Base-by-base conservation (phyloP, 2,888 invertebrate species). In the Anoplius nigerrimus region DNA sequence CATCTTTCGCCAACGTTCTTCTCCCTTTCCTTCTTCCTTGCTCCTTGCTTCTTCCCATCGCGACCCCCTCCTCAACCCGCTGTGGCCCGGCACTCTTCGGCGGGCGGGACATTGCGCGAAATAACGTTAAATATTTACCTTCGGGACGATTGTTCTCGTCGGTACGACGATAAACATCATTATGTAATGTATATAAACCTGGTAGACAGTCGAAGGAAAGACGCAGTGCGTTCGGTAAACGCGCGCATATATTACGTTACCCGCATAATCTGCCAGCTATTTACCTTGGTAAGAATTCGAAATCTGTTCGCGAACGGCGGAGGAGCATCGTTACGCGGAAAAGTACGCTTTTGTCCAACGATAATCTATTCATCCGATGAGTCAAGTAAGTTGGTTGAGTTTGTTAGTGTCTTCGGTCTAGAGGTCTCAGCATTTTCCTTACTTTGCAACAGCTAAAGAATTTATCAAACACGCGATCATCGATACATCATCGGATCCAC, bases 101-200 rank as follows among this genome's bases (percentile, higher is more conserved):
- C 82, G 79, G 80, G 80, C 83, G 87, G 87, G 87, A 86, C 87
- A 88, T 88, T 87, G 86, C 86, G 84, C 87, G 87, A 88, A 88
- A 88, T 88, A 88, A 88, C 85, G 88, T 88, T 88, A 88, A 88
- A 88, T 88, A 88, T 88, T 88, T 88, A 87, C 87, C 80, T 82
- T 82, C 72, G 84, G 72, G 79, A 80, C 82, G 83, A 85, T 84
- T 84, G 84, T 85, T 83, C 86, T 82, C 80, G 76, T 75, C 80
- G 83, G 83, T 81, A 76, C 83, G 84, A 86, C 85, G 87, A 88
- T 88, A 87, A 88, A 88, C 88, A 88, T 88, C 87, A 88, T 88
- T 88, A 88, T 87, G 86, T 88, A 88, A 88, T 87, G 88, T 87
- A 86, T 87, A 88, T 87, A 87, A 85, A 85, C 77, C 78, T 68